A percentile compares a stretch with the other conserved stretches of the same genome.
Conservation (phyloP, 35 echinoderm and acorn worm genomes). For the Holothuria glaberrima region DNA sequence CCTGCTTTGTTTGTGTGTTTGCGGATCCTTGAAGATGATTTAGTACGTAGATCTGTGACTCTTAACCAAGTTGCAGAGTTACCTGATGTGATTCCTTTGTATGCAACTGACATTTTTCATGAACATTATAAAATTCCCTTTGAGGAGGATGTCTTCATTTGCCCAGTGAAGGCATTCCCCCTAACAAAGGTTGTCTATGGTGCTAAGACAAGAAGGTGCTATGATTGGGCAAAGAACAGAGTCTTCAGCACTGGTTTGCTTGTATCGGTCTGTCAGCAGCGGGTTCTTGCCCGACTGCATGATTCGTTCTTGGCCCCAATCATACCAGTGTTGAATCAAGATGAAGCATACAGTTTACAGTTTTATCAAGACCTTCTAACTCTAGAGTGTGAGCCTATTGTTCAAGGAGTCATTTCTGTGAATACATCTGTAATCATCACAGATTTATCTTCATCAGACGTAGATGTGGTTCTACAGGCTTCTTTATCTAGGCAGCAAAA, state of each 20-base stretch:
- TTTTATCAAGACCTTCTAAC: slow-evolving; percentile 84
- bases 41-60: slow-evolving; percentile 74
- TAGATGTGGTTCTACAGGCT: background rate
- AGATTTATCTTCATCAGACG: slow-evolving; percentile 49
- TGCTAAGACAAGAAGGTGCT: slow-evolving; percentile 83
- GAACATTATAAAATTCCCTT: slow-evolving; percentile 85
- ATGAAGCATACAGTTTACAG: slow-evolving; percentile 81
- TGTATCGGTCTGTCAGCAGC: slow-evolving; percentile 94
- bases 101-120: slow-evolving; percentile 84
- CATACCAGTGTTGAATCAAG: slow-evolving; percentile 82
- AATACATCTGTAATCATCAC: slow-evolving; percentile 92
- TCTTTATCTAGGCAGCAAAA: too few relatives aligned
- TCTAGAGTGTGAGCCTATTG: slow-evolving; percentile 90
- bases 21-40: slow-evolving; percentile 83
- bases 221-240: slow-evolving; percentile 90
- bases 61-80: slow-evolving; percentile 77
- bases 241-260: slow-evolving; percentile 94
- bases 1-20: slow-evolving; percentile 85
- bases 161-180: slow-evolving; percentile 90
- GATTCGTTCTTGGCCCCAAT: slow-evolving; percentile 91
- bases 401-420: slow-evolving; percentile 93
- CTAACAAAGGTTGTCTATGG: slow-evolving; percentile 97
- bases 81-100: slow-evolving; percentile 71
- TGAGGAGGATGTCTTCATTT: slow-evolving; percentile 84
- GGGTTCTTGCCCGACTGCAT: slow-evolving; percentile 75